These are phyloP conservation scores for Kryphioiulus occultus DNA, from an alignment of 2,888 invertebrate genomes.

Conservation along the genomic window DNA sequence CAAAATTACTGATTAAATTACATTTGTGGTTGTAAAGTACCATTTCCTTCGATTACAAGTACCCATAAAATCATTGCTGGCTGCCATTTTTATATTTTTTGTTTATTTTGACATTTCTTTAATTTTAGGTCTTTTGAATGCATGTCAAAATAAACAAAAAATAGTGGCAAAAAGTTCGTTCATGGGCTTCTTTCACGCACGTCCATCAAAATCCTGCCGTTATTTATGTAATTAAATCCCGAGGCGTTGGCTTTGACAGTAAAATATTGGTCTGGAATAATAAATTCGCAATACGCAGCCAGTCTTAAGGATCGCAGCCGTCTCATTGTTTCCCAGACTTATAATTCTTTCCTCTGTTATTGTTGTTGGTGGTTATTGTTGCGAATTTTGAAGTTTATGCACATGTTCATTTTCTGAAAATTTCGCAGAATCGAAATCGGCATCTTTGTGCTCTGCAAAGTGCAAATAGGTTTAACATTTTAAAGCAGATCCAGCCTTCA, in stretches of 20 bases:
- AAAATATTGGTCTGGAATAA: slow-evolving; percentile 12
- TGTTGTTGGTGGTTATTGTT: neutral
- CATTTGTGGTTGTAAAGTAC: too few relatives aligned
- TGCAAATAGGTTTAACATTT: too few relatives aligned
- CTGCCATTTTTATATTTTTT: too few relatives aligned
- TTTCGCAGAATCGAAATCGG: neutral
- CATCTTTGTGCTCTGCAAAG: neutral
- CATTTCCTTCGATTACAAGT: too few relatives aligned
- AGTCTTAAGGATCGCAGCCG: neutral
- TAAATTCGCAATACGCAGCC: neutral
- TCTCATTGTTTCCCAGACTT: neutral
- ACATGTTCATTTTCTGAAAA: neutral
- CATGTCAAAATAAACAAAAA: neutral
- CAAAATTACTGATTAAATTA: too few relatives aligned
- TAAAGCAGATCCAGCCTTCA: too few relatives aligned
- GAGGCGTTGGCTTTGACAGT: neutral
- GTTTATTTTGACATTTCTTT: too few relatives aligned
- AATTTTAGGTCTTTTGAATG: neutral
- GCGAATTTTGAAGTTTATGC: neutral
- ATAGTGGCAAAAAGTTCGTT: neutral
- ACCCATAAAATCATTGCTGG: too few relatives aligned
- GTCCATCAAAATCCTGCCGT: neutral
- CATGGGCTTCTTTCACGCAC: neutral
- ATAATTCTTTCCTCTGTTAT: neutral
- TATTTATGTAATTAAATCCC: neutral